These are phyloP conservation scores for Listrodromus nycthemerus DNA, from an alignment of 2,888 invertebrate species.

Conservation along the genomic window DNA sequence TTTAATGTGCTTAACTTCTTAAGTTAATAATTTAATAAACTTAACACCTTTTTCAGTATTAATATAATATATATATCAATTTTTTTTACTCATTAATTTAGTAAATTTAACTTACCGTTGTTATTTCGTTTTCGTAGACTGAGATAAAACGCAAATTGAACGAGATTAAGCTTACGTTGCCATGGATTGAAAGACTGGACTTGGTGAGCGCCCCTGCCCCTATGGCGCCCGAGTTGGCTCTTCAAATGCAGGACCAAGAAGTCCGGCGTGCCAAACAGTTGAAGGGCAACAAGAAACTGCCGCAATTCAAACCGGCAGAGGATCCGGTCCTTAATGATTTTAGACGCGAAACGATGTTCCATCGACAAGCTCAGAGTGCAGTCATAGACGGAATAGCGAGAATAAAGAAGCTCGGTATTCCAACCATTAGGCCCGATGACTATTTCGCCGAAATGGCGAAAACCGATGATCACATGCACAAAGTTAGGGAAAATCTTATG, in stretches of 20 bases:
- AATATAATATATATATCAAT: too few relatives aligned
- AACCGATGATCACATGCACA: constrained; percentile 98
- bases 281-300: constrained; percentile 90
- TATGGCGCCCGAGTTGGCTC: constrained; percentile 93
- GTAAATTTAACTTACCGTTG: not conserved
- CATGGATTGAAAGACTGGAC: constrained; percentile 95
- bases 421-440: constrained; percentile 95
- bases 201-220: constrained; percentile 91
- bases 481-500: constrained; percentile 93
- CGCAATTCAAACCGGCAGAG: constrained; percentile 87
- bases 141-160: constrained; percentile 90
- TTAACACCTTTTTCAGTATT: too few relatives aligned
- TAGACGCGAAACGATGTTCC: constrained; percentile 94
- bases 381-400: constrained; percentile 92
- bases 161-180: constrained; percentile 89
- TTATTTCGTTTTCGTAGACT: constrained; percentile 80
- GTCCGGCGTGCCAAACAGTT: constrained; percentile 88
- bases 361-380: constrained; percentile 94
- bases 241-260: constrained; percentile 91
- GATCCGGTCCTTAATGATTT: constrained; percentile 96
- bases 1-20: too few relatives aligned
- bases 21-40: too few relatives aligned
- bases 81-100: not conserved
- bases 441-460: constrained; percentile 99
- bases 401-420: constrained; percentile 90